Evolutionary conservation across 2,113 vertebrate genomes (phyloP).

Genomic region (Salvelinus sp.): DNA sequence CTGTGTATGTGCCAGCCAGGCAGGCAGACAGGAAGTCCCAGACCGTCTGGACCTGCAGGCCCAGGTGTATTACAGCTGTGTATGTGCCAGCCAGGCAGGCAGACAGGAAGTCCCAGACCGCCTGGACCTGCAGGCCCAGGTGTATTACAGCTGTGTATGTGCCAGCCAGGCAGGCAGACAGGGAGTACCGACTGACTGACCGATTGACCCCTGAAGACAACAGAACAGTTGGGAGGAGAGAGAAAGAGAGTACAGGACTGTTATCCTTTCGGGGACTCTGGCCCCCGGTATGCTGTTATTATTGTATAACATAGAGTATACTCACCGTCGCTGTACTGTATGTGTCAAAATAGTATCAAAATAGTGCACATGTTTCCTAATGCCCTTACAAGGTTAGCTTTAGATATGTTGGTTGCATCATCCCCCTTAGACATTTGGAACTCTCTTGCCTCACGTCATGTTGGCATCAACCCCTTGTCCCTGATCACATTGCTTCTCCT

Average conservation of each 20-base stretch:
- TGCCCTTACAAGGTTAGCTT: background rate
- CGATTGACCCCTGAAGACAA: conserved; percentile 2
- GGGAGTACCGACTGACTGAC: background rate
- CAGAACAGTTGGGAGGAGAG: background rate
- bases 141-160: conserved; percentile 17
- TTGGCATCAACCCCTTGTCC: too few species aligned
- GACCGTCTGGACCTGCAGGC: too few species aligned
- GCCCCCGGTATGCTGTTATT: background rate
- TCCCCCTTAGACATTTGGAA: background rate
- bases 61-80: too few species aligned
- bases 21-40: too few species aligned
- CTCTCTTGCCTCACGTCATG: background rate
- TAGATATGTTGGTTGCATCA: background rate
- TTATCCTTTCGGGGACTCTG: background rate
- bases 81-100: too few species aligned
- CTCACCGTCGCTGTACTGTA: background rate
- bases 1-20: too few species aligned
- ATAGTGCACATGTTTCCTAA: too few species aligned
- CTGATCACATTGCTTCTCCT: background rate
- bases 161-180: background rate
- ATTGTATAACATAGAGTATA: background rate
- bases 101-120: background rate
- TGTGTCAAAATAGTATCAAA: too few species aligned
- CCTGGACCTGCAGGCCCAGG: conserved; percentile 20
- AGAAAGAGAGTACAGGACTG: background rate